These are phyloP conservation scores for rat (Rattus norvegicus) DNA, from an alignment of 2,113 vertebrate species.

Conservation along the genomic window GRCr8 NC_086026.1:54048001-54048500, in stretches of 20 bases:
- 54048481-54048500: neutral
- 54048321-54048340: neutral
- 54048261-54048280: too few species aligned
- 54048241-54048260: too few species aligned
- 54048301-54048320: too few species aligned
- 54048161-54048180: neutral
- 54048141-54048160: neutral
- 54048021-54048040: neutral
- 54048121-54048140: too few species aligned
- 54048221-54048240: too few species aligned
- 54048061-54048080: neutral
- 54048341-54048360: neutral
- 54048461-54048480: neutral
- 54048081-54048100: neutral
- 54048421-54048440: slow-evolving; percentile 38
- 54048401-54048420: neutral
- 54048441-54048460: neutral
- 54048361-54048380: neutral
- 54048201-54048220: too few species aligned
- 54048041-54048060: neutral
- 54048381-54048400: slow-evolving; percentile 26
- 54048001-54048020: slow-evolving; percentile 37
- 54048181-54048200: too few species aligned
- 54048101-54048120: neutral
- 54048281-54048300: too few species aligned